Evolutionary conservation across 2,888 invertebrate species (phyloP), one percentile per base, ranked within the genome.

Genomic region (Platynereis dumerilii): DNA sequence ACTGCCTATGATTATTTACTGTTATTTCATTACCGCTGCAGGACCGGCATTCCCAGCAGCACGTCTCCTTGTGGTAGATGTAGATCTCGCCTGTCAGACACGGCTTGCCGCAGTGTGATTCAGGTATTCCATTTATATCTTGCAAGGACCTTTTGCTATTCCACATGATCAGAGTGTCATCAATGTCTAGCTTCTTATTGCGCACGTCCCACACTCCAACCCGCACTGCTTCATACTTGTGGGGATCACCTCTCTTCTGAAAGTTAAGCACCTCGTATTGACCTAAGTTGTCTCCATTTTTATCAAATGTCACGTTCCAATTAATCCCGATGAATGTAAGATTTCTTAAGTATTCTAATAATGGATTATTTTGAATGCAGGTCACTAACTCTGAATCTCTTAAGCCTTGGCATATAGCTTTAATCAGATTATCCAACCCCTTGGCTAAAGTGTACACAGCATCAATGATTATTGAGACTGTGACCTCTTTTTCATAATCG

Each of bases 21-120:
- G 75, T 73, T 34, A 76, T 74, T 63, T 79, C 78, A 60, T 80
- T 79, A 2, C 56, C 60, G 44, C 75, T 74, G 65, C 80, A 80
- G 5, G 60, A 59, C n/a, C 75, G 69, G 60, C 80, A 80, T 42
- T 73, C 72, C 76, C 78, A 78, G 68, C 80, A 80, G 65, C 80
- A 80, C 1, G 78, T 76, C 64, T 76, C 72, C 57, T 75, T 75
- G 57, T 68, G 69, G 64, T 75, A 79, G 64, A 72, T 70, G 66
- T 77, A 78, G 15, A 79, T 74, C 60, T 76, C 72, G 0, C 77
- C 76, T n/a, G 10, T 34, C 10, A 34, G 60, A 58, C 73, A 73
- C 27, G 56, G 22, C 28, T 64, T 48, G n/a, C 69, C 72, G 53
- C 72, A 72, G 15, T 39, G 22, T 2, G 71, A 72, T n/a, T 48